Evolutionary conservation across 2,113 vertebrate species (phyloP), one percentile per base, ranked within the genome.

Genomic region (Stigmatopora nigra): DNA sequence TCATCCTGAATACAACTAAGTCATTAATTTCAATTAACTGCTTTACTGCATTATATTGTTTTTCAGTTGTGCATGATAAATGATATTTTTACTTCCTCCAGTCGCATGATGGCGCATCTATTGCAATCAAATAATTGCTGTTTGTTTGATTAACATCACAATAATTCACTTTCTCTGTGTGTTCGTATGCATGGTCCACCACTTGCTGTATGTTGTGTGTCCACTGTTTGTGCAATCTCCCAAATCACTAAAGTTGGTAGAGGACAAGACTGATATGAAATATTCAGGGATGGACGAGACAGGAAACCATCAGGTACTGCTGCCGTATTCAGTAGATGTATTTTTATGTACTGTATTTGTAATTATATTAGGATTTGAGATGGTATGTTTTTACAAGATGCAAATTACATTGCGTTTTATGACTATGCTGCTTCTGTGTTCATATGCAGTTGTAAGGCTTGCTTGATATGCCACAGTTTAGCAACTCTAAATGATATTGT

Each of bases 201-300:
- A 73, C 73, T 78, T 70, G 77, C 68, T 75, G 88, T 90, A 25
- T 62, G 44, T 63, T 48, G 45, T 82, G 81, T 81, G 55, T 84
- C 69, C 74, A 45, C 58, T 86, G 79, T 90, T 67, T 88, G 66
- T 91, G 87, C 73, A 58, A 67, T 84, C 84, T 81, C 77, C 63
- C 89, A 73, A 75, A 91, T 90, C 81, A 84, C 89, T 88, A 92
- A 88, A 95, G 95, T 93, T 86, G 74, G 82, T 92, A 88, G 91
- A 92, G 87, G 93, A 95, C 79, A 90, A 85, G 89, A 90, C 59
- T 89, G 94, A 95, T 89, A 83, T 90, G 89, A 95, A 92, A 94
- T 91, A 79, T 91, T 91, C 92, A 86, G 85, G 90, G 84, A 78
- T 84, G 89, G 94, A 94, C 78, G 92, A 94, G 68, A 84, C 89